Conservation (phyloP, 2,888 invertebrate species). For the Steinernema hermaphroditum region DNA sequence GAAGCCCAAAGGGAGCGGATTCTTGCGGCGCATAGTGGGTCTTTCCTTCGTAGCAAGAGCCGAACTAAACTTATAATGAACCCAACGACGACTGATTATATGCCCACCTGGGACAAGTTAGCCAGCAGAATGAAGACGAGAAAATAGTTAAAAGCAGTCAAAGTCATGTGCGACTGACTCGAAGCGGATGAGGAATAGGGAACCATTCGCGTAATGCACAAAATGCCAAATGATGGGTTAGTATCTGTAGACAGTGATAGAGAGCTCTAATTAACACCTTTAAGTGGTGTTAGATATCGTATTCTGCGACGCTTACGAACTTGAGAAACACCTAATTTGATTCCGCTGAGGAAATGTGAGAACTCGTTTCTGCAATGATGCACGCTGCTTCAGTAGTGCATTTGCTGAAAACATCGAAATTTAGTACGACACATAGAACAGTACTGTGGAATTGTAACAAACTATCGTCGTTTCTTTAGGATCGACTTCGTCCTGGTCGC, state of each 20-base stretch:
- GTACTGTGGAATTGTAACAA: not conserved
- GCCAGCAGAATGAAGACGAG: not conserved
- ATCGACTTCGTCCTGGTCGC: slow-evolving; percentile 93
- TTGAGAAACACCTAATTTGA: slow-evolving; percentile 4
- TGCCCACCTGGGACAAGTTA: not conserved
- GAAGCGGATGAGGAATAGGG: not conserved
- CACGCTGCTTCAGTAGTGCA: not conserved
- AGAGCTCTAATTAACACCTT: not conserved
- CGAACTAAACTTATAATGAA: not conserved
- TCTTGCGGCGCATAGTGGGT: not conserved
- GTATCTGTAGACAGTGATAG: not conserved
- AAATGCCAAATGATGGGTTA: slow-evolving; percentile 4
- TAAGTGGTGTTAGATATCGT: slow-evolving; percentile 19
- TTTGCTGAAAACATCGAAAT: not conserved
- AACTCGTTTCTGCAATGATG: not conserved
- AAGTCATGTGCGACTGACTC: slow-evolving; percentile 15
- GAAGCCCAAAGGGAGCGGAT: not conserved
- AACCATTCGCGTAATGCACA: slow-evolving; percentile 24
- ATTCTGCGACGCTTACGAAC: not conserved
- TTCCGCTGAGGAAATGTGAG: not conserved
- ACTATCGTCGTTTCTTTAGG: slow-evolving; percentile 72
- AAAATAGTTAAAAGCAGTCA: not conserved
- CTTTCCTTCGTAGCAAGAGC: slow-evolving; percentile 3
- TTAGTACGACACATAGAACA: no score
- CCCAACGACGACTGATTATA: not conserved